These are phyloP conservation scores for Callimico goeldii DNA, from an alignment of 2,797 vertebrate species.

Conservation along the genomic window DNA sequence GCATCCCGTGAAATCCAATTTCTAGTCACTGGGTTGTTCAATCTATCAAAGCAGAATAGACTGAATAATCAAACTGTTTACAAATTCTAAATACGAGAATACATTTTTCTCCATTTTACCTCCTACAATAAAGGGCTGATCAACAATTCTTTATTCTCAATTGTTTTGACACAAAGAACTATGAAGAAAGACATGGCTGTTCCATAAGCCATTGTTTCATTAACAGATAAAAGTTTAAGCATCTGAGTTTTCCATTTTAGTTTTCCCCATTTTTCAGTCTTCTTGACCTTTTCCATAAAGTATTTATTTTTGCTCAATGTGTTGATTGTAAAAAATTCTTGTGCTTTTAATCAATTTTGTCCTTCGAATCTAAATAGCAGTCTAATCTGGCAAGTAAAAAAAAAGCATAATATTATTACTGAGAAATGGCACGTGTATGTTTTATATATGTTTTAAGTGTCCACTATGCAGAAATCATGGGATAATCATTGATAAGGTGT, in stretches of 20 bases:
- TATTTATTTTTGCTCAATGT: background rate
- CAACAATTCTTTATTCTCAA: background rate
- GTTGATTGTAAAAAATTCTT: background rate
- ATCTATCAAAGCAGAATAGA: slow-evolving; percentile 34
- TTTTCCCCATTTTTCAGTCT: background rate
- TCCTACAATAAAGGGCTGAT: background rate
- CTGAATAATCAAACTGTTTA: slow-evolving; percentile 17
- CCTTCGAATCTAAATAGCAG: background rate
- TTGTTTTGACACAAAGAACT: background rate
- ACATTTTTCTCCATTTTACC: background rate
- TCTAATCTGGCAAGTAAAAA: background rate
- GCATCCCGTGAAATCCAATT: slow-evolving; percentile 53
- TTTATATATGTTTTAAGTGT: background rate
- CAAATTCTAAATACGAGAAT: background rate
- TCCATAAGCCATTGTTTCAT: background rate
- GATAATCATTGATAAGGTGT: background rate
- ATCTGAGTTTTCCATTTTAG: background rate
- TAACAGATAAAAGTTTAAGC: background rate
- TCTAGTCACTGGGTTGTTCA: slow-evolving; percentile 16
- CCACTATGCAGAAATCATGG: background rate
- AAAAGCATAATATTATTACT: background rate
- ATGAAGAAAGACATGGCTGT: background rate
- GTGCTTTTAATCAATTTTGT: background rate
- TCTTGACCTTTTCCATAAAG: background rate
- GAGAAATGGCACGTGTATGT: background rate